These are phyloP conservation scores for Lamellibrachia columna DNA, from an alignment of 2,888 invertebrate species.

Conservation along the genomic window DNA sequence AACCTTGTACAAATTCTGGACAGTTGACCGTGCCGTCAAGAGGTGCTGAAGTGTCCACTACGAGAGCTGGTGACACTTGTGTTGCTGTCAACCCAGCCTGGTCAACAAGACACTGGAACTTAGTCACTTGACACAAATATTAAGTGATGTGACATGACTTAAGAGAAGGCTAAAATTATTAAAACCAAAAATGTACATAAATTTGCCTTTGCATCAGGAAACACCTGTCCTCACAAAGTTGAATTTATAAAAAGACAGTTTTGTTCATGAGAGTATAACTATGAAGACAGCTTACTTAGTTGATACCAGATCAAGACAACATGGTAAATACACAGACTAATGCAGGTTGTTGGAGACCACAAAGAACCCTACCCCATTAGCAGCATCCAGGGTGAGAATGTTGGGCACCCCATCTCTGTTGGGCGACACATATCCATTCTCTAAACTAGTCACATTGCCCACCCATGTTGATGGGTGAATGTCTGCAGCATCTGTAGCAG, in stretches of 20 bases:
- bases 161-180: too few relatives aligned
- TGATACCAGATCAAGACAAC: background rate
- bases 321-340: too few relatives aligned
- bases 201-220: background rate
- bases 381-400: background rate
- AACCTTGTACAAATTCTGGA: slow-evolving; percentile 5
- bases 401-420: background rate
- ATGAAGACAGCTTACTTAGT: background rate
- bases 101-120: background rate
- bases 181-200: too few relatives aligned
- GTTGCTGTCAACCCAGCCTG: background rate
- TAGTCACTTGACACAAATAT: too few relatives aligned
- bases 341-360: background rate
- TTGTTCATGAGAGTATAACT: too few relatives aligned
- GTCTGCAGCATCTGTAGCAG: background rate
- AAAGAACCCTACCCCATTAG: background rate
- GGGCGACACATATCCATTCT: background rate
- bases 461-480: background rate
- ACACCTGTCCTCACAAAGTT: background rate
- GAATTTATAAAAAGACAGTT: background rate
- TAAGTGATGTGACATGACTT: background rate
- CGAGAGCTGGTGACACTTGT: background rate
- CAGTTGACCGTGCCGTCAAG: background rate
- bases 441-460: slow-evolving; percentile 3
- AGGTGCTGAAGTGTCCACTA: background rate